Evolutionary conservation across 1,140 invertebrate species (phyloP), one percentile per base, ranked within the genome.

Genomic region (Drosophila punjabiensis): DNA sequence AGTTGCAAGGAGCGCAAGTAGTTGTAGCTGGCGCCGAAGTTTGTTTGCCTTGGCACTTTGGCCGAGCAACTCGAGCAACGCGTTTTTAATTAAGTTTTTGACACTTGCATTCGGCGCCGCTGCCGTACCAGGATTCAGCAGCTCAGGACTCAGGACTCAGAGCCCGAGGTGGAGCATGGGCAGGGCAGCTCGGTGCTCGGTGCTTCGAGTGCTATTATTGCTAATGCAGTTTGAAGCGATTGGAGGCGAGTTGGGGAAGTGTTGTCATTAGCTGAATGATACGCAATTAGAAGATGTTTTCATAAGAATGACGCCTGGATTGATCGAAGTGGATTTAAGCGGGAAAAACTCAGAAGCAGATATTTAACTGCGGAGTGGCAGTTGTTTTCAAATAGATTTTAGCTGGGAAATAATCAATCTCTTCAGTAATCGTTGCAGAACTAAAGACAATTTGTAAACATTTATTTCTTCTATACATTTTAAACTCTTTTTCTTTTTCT

Each of bases 1-100:
- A 84, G 69, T 66, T 66, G 75, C 77, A 63, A 73, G 64, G 37
- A 56, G 69, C 24, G 69, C 47, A 47, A 71, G 65, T 66, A 41
- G 65, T 20, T 56, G 62, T 63, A 58, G 58, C 53, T 60, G 64
- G 43, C 50, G 63, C 59, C 56, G 79, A 67, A 79, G 79, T 79
- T 79, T 79, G 76, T 79, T 79, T 79, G 66, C 76, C 65, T 39
- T 58, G 76, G 50, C 75, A 79, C 76, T 79, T 79, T 65, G 73
- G 61, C 67, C 70, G 61, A 67, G 76, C 66, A 80, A 68, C 80
- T 76, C 60, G 63, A 69, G 53, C 77, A 89, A 84, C 64, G 78
- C 85, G 84, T 64, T 88, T 88, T 88, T 88, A 88, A 89, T 88
- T 88, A 88, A 89, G 84, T 89, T 88, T 90, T 90, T 88, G 86